Conservation (phyloP, 2,113 vertebrate species). For the Seriola dumerili region DNA sequence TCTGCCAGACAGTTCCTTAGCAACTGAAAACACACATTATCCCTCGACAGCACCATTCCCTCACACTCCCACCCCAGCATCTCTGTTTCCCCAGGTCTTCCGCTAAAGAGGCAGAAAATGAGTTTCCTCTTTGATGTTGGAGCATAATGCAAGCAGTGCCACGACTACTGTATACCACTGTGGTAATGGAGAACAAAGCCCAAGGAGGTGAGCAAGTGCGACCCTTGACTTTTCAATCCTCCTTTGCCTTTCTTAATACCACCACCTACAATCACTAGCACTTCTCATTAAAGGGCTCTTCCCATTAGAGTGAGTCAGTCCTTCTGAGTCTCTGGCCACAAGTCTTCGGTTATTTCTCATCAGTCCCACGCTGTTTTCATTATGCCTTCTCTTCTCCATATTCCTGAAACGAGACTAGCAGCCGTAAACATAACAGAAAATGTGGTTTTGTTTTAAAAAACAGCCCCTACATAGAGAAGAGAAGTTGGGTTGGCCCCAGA, state of each 20-base stretch:
- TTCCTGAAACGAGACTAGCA: conserved; percentile 2
- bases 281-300: conserved; percentile 68
- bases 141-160: conserved; percentile 45
- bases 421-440: conserved; percentile 4
- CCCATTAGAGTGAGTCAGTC: conserved; percentile 68
- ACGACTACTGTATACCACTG: conserved; percentile 30
- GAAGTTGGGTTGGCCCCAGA: not conserved
- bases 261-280: conserved; percentile 66
- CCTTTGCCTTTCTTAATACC: conserved; percentile 60
- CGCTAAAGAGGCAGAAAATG: conserved; percentile 66
- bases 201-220: conserved; percentile 40
- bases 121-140: conserved; percentile 67
- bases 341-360: conserved; percentile 48
- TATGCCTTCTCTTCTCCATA: conserved; percentile 27
- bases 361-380: conserved; percentile 51
- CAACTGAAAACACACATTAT: conserved; percentile 74
- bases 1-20: conserved; percentile 76
- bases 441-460: conserved; percentile 5
- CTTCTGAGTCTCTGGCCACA: conserved; percentile 37
- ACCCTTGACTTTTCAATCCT: conserved; percentile 66
- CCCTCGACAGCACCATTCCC: conserved; percentile 54
- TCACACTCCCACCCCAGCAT: conserved; percentile 40
- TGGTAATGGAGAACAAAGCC: conserved; percentile 64
- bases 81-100: conserved; percentile 66
- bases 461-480: not conserved